Evolutionary conservation across 2,888 invertebrate genomes (phyloP).

Genomic region (Bhutanitis thaidina): DNA sequence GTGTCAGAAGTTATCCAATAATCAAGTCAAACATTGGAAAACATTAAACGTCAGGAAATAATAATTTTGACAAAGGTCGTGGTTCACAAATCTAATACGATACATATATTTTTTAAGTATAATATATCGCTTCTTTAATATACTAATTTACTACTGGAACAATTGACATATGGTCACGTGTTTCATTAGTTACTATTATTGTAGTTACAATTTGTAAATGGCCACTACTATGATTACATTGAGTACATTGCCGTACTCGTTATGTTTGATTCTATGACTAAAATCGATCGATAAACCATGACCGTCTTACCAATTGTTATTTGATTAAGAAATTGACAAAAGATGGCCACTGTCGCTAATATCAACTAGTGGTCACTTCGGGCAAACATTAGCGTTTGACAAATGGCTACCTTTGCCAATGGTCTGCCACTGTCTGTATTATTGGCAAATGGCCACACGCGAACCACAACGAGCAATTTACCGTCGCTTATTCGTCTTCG

Average conservation of each 20-base stretch:
- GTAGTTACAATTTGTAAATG: too few relatives aligned
- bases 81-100: too few relatives aligned
- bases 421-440: background rate
- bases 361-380: background rate
- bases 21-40: too few relatives aligned
- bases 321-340: background rate
- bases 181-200: too few relatives aligned
- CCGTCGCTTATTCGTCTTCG: conserved; percentile 61
- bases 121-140: too few relatives aligned
- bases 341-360: background rate
- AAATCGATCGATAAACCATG: background rate
- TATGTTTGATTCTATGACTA: background rate
- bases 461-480: conserved; percentile 37
- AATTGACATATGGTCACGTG: too few relatives aligned
- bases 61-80: too few relatives aligned
- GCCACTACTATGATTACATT: background rate
- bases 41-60: too few relatives aligned
- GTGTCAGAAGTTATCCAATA: too few relatives aligned
- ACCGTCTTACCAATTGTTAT: background rate
- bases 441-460: background rate
- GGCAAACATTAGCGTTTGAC: background rate
- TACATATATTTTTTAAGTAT: too few relatives aligned
- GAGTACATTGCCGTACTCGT: background rate
- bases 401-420: background rate
- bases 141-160: too few relatives aligned